Base-by-base conservation (phyloP, 2,113 vertebrate species). In the Pygoscelis antarcticus region DNA sequence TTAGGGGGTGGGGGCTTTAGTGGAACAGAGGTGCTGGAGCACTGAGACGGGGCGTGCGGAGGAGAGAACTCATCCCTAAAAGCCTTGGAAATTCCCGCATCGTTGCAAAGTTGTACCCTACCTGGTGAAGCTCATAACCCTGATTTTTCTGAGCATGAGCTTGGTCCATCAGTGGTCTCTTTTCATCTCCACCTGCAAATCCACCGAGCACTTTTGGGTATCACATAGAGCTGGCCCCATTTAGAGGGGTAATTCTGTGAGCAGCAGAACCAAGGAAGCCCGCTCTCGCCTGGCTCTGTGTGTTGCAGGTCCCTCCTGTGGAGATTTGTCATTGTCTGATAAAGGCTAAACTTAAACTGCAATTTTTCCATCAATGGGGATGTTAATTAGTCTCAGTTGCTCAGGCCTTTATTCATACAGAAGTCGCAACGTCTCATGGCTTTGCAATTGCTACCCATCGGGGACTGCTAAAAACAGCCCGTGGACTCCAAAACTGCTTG, bases 391-490 rank as follows among this genome's bases (percentile, higher is more conserved):
- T 15, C 60, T 51, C 38, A 51, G 44, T 44, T 34, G 40, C 21
- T 49, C 65, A 26, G 64, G 72, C 47, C 30, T 70, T 78, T 71
- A 44, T 14, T 58, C 21, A 20, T 16, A 44, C 15, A 44, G 52
- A 49, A 64, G 47, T n/a, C 16, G 1, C 38, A 62, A 20, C 1
- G 1, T 17, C 87, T 42, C 21, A 11, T 4, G 36, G 52, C 44
- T 40, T 49, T 58, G 69, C 21, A 11, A 9, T 20, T 7, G 6
- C 52, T 23, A 3, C 52, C 34, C 13, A 2, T 5, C 1, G 1
- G 26, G 42, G 14, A 36, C 17, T 11, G 42, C 49, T 27, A 16
- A 32, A 68, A 65, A 6, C 36, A 36, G 55, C 21, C 32, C 3
- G 0, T 5, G 52, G 44, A 16, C 25, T 44, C 30, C 32, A 52